Conservation (phyloP, 2,888 invertebrate genomes). For the Tholera decimalis region DNA sequence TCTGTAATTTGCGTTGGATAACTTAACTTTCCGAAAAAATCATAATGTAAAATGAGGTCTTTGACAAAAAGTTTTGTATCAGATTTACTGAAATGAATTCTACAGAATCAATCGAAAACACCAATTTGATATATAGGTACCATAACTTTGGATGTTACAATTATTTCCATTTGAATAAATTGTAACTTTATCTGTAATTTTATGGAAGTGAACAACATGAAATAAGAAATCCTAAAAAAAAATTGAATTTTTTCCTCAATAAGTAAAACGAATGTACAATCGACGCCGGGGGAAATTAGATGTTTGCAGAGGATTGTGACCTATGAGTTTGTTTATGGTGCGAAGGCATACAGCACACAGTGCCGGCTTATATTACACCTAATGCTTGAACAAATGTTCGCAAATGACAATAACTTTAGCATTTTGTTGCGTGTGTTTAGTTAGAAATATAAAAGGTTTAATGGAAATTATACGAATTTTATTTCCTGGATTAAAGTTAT, state of each 20-base stretch:
- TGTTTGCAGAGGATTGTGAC: slow-evolving; percentile 52
- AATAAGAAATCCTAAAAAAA: slow-evolving; percentile 3
- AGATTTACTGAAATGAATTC: slow-evolving; percentile 12
- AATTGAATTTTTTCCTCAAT: slow-evolving; percentile 3
- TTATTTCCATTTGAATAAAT: slow-evolving; percentile 17
- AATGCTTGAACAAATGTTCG: slow-evolving; percentile 30
- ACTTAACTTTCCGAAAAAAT: slow-evolving; percentile 29
- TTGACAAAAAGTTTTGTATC: slow-evolving; percentile 27
- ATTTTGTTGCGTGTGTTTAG: slow-evolving; percentile 40
- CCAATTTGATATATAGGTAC: slow-evolving; percentile 2
- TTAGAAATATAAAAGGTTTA: slow-evolving; percentile 22
- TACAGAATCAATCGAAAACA: slow-evolving; percentile 1
- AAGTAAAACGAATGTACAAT: slow-evolving; percentile 24
- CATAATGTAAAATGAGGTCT: slow-evolving; percentile 35
- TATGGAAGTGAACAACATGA: slow-evolving; percentile 7
- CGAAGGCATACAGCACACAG: slow-evolving; percentile 26
- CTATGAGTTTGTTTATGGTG: slow-evolving; percentile 34
- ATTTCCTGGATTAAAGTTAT: not conserved
- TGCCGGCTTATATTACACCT: slow-evolving; percentile 32
- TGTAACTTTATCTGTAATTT: slow-evolving; percentile 3
- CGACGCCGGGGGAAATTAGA: slow-evolving; percentile 27
- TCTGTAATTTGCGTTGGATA: slow-evolving; percentile 31
- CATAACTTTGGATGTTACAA: not conserved
- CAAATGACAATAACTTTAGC: slow-evolving; percentile 45
- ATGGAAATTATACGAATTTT: slow-evolving; percentile 4